Evolutionary conservation across 2,888 invertebrate genomes (phyloP).

Genomic region (Lottia gigantea): DNA sequence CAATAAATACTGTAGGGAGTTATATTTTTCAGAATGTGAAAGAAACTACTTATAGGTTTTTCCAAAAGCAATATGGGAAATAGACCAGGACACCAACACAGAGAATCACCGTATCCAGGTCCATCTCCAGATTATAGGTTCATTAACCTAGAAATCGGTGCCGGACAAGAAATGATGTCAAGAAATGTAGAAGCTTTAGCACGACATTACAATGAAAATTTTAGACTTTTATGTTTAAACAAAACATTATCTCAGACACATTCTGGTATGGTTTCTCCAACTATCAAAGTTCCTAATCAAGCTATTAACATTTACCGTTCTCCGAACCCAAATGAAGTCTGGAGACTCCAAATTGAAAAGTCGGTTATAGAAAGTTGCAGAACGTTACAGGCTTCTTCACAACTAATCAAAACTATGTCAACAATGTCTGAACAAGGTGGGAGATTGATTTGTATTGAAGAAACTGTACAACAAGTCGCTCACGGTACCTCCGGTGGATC

Average conservation of each 20-base stretch:
- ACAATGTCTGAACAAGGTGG: slow-evolving; percentile 44
- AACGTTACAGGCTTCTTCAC: slow-evolving; percentile 30
- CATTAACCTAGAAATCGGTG: slow-evolving; percentile 36
- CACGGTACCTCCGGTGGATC: slow-evolving; percentile 19
- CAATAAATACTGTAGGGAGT: too few relatives aligned
- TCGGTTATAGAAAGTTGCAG: slow-evolving; percentile 31
- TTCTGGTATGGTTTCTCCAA: slow-evolving; percentile 22
- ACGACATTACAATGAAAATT: slow-evolving; percentile 35
- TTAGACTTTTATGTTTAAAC: slow-evolving; percentile 37
- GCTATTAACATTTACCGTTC: slow-evolving; percentile 38
- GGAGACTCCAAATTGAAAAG: slow-evolving; percentile 55
- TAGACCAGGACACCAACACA: too few relatives aligned
- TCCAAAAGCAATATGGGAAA: too few relatives aligned
- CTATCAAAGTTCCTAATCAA: slow-evolving; percentile 35
- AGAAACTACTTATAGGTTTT: too few relatives aligned
- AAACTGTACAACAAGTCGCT: slow-evolving; percentile 42
- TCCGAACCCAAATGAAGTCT: slow-evolving; percentile 37
- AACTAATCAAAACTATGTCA: slow-evolving; percentile 44
- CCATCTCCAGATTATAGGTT: slow-evolving; percentile 39
- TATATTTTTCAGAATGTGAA: too few relatives aligned
- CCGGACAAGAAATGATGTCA: slow-evolving; percentile 23
- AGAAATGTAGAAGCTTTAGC: slow-evolving; percentile 33
- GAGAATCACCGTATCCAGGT: slow-evolving; percentile 43
- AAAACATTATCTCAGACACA: slow-evolving; percentile 33
- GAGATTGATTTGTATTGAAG: slow-evolving; percentile 48